Base-by-base conservation (phyloP, 2,888 invertebrate genomes). In the Pherbina coryleti region DNA sequence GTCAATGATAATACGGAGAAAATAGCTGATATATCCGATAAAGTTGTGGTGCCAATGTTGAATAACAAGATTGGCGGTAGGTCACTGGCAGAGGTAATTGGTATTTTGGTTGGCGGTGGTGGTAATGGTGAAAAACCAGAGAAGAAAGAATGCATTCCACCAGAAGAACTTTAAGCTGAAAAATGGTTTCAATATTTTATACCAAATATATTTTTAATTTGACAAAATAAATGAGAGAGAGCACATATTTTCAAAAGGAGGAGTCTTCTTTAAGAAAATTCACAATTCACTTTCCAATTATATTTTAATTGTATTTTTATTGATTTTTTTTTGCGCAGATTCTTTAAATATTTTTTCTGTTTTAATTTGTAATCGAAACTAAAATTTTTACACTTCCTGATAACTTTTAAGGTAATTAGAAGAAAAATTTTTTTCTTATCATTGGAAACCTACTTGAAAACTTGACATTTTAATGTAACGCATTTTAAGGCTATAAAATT, bases 1-100 rank as follows among this genome's bases (percentile, higher is more conserved):
- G 77, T 88, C 55, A 88, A 88, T 76, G 88, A 88, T 22, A 88
- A 88, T 78, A 85, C 85, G 22, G 83, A 86, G 0, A 79, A 82
- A 14, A 77, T 86, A 1, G 83, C 85, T 7, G 51, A 82, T 0
- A 80, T 82, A 31, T 79, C 84, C n/a, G 82, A 86, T 75, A 72
- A 60, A 17, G n/a, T 73, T 0, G 77, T 81, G 22, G 81, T 87
- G 19, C 85, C 86, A 5, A 11, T 83, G 2, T 81, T 82, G 19
- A 88, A 88, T 82, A 81, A 82, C 0, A 7, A 83, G 7, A 83
- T 88, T 77, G 86, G 85, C 1, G 86, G 87, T 14, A 83, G 80
- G 22, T 69, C 83, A 0, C 7, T 88, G 17, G 67, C 70, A 14
- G 88, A 88, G 78, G 7, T 88, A 11, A 70, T 88, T 49, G 84